A percentile compares a stretch with the other conserved stretches of the same genome.
These are phyloP conservation scores for Harpagoxenus sublaevis DNA, from an alignment of 2,888 invertebrate genomes.

Conservation along the genomic window DNA sequence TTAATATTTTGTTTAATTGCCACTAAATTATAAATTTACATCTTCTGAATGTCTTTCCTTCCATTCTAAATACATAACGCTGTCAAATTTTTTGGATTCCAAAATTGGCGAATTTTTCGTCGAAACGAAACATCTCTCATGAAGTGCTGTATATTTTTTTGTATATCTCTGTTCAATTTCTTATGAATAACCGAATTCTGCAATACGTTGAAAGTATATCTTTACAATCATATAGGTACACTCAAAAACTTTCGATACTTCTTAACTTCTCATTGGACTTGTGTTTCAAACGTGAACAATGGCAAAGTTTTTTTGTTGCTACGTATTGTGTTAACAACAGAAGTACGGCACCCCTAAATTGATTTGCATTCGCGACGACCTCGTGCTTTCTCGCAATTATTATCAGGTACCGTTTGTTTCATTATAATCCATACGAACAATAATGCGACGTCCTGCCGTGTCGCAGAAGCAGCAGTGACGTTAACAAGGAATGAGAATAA, in stretches of 20 bases:
- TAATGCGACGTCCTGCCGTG: conserved; percentile 41
- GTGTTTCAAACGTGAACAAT: neutral
- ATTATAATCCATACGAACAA: conserved; percentile 70
- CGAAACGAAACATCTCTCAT: neutral
- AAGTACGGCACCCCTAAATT: conserved; percentile 70
- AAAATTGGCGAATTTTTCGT: neutral
- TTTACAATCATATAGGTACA: neutral
- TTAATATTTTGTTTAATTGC: neutral
- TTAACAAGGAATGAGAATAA: conserved; percentile 57
- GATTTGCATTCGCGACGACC: conserved; percentile 68
- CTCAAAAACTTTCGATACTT: neutral
- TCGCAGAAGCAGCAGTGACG: conserved; percentile 18
- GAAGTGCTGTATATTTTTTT: neutral
- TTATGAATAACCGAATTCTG: neutral
- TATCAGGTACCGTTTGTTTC: conserved; percentile 70
- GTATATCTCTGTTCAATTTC: too few relatives aligned
- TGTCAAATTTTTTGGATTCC: neutral
- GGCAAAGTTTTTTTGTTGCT: conserved; percentile 9
- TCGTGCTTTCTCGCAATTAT: conserved; percentile 72
- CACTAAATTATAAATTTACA: neutral
- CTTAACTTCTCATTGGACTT: neutral
- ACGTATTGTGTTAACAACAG: conserved; percentile 65
- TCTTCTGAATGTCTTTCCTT: neutral
- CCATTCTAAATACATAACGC: neutral
- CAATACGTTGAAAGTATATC: neutral